Base-by-base conservation (phyloP, 2,888 invertebrate species). In the Agriopis marginaria region DNA sequence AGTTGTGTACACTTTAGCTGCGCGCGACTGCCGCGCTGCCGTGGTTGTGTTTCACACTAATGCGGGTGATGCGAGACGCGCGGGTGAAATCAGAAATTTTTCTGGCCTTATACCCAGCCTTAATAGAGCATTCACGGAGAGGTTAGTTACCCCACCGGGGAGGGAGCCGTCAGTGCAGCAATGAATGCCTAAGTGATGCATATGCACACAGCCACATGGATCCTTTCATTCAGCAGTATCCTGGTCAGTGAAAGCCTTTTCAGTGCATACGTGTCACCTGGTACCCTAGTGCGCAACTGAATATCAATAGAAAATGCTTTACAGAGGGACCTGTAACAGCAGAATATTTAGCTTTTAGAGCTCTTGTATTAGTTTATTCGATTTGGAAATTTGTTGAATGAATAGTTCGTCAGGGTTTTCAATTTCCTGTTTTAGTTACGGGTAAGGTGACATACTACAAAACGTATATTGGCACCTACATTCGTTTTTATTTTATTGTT, bases 171-270 rank as follows among this genome's bases (percentile, higher is more conserved):
- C 85, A 81, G 77, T 70, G 76, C 82, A 77, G 86, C 88, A 86
- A 86, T 92, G 91, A 91, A 93, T 90, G 86, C 84, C 79, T 85
- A 83, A 90, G 89, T 89, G 87, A 82, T 84, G 84, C 86, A 84
- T 82, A 80, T 84, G 82, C 83, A 84, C 86, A 84, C 81, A 79
- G 82, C 83, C 85, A 84, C 82, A 81, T 83, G 84, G 83, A 80
- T 79, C 83, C 83, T 88, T 90, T 88, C 89, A 88, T 83, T 78
- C 78, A 77, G 79, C 79, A 83, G 84, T 87, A 86, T 88, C 85
- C 83, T 84, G 88, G 88, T 83, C 86, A 84, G 87, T 84, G 89
- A 91, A 92, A 89, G 81, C 79, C 83, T 85, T 84, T 89, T 86
- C 87, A 87, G 79, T 72, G 76, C 82, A 83, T 83, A 84, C 85